These are phyloP conservation scores for Aromia moschata DNA, from an alignment of 2,888 invertebrate species.

Conservation along the genomic window DNA sequence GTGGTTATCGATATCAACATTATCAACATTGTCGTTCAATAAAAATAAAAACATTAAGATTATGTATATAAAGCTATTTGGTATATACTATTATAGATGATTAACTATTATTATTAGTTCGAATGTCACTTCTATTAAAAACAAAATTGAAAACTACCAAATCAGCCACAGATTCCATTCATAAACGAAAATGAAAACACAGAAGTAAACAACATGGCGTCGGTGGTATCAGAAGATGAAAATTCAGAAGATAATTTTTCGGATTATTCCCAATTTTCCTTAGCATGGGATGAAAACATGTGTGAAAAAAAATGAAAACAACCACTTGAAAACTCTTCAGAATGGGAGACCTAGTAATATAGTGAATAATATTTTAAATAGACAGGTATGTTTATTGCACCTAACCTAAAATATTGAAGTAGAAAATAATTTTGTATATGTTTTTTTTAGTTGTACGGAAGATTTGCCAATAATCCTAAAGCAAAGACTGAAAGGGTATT, in stretches of 20 bases:
- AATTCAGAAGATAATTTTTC: conserved; percentile 53
- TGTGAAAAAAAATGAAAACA: conserved; percentile 42
- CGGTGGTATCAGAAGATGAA: conserved; percentile 49
- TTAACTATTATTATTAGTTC: no score
- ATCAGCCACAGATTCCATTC: background rate
- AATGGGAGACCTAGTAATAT: conserved; percentile 45
- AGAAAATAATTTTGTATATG: conserved; percentile 37
- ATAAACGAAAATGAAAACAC: background rate
- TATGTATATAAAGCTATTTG: no score
- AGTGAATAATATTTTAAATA: conserved; percentile 49
- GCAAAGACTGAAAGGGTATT: conserved; percentile 61
- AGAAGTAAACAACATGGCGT: conserved; percentile 53
- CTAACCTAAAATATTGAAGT: conserved; percentile 51
- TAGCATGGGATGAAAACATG: conserved; percentile 42
- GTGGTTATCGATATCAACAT: no score
- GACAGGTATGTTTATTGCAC: conserved; percentile 49
- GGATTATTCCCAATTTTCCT: conserved; percentile 49
- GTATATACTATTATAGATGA: no score
- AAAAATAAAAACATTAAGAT: no score
- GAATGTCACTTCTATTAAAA: no score
- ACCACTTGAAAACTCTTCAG: conserved; percentile 29
- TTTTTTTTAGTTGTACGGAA: conserved; percentile 57
- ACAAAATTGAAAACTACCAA: no score
- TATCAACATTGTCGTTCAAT: no score
- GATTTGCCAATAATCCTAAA: conserved; percentile 58